Evolutionary conservation across 2,888 invertebrate genomes (phyloP).

Genomic region (Philaethria dido): DNA sequence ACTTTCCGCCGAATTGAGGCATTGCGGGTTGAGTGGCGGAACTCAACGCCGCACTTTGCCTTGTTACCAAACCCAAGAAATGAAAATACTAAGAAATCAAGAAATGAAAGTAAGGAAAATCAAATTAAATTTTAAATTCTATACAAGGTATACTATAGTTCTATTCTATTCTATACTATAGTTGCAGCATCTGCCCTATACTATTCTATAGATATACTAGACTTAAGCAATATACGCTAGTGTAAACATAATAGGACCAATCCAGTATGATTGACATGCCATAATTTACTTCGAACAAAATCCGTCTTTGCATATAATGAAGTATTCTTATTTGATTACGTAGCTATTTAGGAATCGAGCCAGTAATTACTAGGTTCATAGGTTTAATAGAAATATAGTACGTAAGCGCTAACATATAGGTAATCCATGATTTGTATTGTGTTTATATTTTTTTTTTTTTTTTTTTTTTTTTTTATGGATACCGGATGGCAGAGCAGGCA

Average conservation of each 20-base stretch:
- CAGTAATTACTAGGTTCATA: conserved; percentile 38
- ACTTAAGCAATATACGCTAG: conserved; percentile 18
- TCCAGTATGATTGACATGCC: conserved; percentile 33
- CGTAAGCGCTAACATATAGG: neutral
- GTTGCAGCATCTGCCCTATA: neutral
- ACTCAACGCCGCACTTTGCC: no score
- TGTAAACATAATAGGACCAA: conserved; percentile 25
- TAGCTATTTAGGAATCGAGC: conserved; percentile 29
- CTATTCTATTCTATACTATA: no score
- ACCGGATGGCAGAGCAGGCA: no score
- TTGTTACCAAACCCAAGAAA: no score
- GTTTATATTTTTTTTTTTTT: neutral
- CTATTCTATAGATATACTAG: no score
- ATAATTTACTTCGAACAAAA: conserved; percentile 38
- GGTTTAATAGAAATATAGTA: conserved; percentile 27
- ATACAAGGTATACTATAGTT: no score
- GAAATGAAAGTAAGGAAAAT: no score
- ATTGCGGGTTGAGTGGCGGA: no score
- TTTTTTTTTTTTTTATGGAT: no score
- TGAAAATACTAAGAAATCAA: no score
- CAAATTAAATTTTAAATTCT: conserved; percentile 1
- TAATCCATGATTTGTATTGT: neutral
- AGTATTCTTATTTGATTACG: conserved; percentile 40
- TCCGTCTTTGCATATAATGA: conserved; percentile 35
- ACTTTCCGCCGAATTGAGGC: no score